Conservation (phyloP, 2,888 invertebrate genomes). For the Tenthredo notha region DNA sequence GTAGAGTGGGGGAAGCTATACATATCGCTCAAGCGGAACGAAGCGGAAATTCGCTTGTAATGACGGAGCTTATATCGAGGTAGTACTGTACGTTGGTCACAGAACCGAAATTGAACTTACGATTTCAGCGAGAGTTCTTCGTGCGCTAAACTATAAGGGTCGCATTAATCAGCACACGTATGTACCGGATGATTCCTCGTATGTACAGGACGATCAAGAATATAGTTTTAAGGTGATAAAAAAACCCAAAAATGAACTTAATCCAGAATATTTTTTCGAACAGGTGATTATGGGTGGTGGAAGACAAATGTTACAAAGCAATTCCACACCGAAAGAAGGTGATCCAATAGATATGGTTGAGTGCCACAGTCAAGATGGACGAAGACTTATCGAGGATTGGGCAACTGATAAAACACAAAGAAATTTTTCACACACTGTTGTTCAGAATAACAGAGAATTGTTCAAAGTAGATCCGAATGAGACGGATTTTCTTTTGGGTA, state of each 20-base stretch:
- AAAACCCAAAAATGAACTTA: neutral
- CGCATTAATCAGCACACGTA: neutral
- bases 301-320: slow-evolving; percentile 84
- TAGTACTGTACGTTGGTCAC: neutral
- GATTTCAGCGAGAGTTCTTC: neutral
- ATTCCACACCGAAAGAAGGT: slow-evolving; percentile 78
- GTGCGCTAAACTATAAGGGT: neutral
- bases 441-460: slow-evolving; percentile 86
- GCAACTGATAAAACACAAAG: slow-evolving; percentile 80
- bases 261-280: neutral
- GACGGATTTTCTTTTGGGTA: slow-evolving; percentile 90
- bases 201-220: neutral
- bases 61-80: too few relatives aligned
- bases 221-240: neutral
- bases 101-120: neutral
- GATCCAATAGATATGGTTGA: slow-evolving; percentile 85
- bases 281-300: slow-evolving; percentile 95
- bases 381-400: slow-evolving; percentile 89
- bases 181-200: too few relatives aligned
- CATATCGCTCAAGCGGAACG: too few relatives aligned
- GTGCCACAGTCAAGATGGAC: slow-evolving; percentile 86
- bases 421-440: slow-evolving; percentile 81
- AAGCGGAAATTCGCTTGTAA: too few relatives aligned
- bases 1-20: too few relatives aligned
- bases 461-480: slow-evolving; percentile 81